These are phyloP conservation scores for Polietes domitor DNA, from an alignment of 2,888 invertebrate genomes.

Conservation along the genomic window DNA sequence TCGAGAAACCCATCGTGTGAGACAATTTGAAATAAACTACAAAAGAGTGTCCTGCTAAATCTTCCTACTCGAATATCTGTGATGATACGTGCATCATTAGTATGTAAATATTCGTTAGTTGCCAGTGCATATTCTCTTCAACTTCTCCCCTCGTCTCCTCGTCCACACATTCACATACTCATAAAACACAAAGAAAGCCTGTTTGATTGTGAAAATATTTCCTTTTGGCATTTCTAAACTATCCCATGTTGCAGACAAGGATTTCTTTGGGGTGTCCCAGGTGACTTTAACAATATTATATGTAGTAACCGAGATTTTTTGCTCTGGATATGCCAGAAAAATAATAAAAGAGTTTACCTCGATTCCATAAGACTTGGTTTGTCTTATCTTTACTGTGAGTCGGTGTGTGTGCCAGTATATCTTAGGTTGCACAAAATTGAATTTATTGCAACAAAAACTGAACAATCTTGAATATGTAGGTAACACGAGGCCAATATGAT, in stretches of 20 bases:
- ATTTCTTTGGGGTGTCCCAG: slow-evolving; percentile 22
- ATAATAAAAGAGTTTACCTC: slow-evolving; percentile 44
- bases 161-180: background rate
- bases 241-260: slow-evolving; percentile 6
- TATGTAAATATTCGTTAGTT: slow-evolving; percentile 63
- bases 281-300: slow-evolving; percentile 55
- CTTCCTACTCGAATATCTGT: no score
- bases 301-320: slow-evolving; percentile 6
- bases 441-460: slow-evolving; percentile 50
- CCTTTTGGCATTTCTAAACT: slow-evolving; percentile 10
- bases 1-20: no score
- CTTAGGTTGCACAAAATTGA: slow-evolving; percentile 56
- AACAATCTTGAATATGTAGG: background rate
- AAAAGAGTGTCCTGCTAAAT: no score
- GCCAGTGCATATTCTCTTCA: slow-evolving; percentile 49
- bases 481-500: background rate
- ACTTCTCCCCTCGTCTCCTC: background rate
- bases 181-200: slow-evolving; percentile 35
- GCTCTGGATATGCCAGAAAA: slow-evolving; percentile 28
- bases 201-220: background rate
- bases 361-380: slow-evolving; percentile 47
- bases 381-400: background rate
- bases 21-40: no score
- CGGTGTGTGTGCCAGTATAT: slow-evolving; percentile 32
- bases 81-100: slow-evolving; percentile 57